Base-by-base conservation (phyloP, 2,888 invertebrate species). In the Rambutsinella grinnellia region DNA sequence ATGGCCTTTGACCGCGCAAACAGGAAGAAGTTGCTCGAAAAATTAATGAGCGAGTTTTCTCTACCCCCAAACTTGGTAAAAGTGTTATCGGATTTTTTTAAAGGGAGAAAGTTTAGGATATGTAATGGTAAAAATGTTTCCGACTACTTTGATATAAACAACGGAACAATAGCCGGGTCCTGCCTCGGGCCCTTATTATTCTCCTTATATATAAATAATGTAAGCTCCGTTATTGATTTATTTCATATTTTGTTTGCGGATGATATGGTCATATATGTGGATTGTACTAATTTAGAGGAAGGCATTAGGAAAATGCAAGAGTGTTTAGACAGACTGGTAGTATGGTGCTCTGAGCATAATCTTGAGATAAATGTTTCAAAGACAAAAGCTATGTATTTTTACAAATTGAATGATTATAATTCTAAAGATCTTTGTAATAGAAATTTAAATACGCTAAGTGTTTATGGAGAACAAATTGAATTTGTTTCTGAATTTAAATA, bases 351-450 rank as follows among this genome's bases (percentile, higher is more conserved):
- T 10, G 19, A 54, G 3, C 66, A 74, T 66, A 2, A n/a, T 1
- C 21, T 74, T 23, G 21, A 13, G 2, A 47, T 74, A 5, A 66
- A 74, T 56, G 49, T 47, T 24, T 46, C 53, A 0, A 74, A 74
- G 24, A 66, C 74, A 27, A 74, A 74, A 24, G 23, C 26, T 3
- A 67, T 67, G 66, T 58, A n/a, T 10, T 72, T 72, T 51, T 66
- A 60, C 46, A 66, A 72, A 47, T 10, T 1, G 10, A 36, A 36
- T 28, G 65, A 66, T 44, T 27, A 17, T 17, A 60, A 10, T 17
- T 53, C 54, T 1, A 72, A 58, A 8, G 21, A 60, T 21, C 17
- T 21, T 13, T 1, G 15, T 1, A 2, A 21, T 3, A 2, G 21
- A 3, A 21, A 8, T 13, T 28, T 3, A 10, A 5, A 23, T 13